These are phyloP conservation scores for Aquatica leii DNA, from an alignment of 2,888 invertebrate genomes.

Conservation along the genomic window DNA sequence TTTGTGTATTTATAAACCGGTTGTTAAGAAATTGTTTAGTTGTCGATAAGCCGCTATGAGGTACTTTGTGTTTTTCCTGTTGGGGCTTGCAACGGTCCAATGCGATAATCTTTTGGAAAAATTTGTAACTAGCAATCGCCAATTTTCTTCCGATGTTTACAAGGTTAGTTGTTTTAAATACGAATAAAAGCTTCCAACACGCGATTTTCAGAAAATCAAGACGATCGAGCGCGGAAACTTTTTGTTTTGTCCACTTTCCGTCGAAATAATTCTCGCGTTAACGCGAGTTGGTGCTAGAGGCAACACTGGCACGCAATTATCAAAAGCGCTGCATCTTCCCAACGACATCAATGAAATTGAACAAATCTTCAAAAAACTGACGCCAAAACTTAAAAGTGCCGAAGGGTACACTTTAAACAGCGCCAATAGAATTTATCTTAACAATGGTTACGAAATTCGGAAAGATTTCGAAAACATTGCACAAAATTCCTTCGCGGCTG, in stretches of 20 bases:
- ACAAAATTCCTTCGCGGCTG: neutral
- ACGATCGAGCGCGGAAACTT: neutral
- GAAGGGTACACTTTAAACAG: neutral
- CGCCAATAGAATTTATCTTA: constrained; percentile 1
- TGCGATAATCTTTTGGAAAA: neutral
- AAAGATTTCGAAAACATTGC: neutral
- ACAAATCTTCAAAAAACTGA: neutral
- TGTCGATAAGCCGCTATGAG: too few species aligned
- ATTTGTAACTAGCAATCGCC: neutral
- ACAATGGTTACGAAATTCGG: neutral
- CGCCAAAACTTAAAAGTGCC: neutral
- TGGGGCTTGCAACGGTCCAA: too few species aligned
- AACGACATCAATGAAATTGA: neutral
- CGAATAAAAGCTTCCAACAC: neutral
- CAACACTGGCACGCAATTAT: neutral
- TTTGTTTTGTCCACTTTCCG: constrained; percentile 1
- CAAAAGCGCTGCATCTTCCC: neutral
- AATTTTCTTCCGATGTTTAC: neutral
- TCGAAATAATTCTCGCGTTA: neutral
- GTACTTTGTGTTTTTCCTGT: too few species aligned
- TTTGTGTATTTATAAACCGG: too few species aligned
- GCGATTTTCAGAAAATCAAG: neutral
- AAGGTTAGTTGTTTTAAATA: neutral
- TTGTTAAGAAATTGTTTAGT: too few species aligned
- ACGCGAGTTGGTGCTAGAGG: neutral